Conservation (phyloP, 1,140 invertebrate genomes). For the Mamestra configurata region DNA sequence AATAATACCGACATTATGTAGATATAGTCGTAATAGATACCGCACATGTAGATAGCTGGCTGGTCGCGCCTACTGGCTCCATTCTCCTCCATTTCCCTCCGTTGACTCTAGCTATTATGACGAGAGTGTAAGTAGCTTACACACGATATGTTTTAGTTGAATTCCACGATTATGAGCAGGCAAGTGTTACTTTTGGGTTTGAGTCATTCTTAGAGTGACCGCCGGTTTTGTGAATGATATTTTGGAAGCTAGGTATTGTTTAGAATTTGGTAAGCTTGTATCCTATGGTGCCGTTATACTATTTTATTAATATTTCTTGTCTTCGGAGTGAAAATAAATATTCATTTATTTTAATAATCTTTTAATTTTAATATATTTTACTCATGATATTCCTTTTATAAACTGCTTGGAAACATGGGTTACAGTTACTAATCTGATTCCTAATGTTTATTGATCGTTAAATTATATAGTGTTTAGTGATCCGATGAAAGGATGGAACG, state of each 20-base stretch:
- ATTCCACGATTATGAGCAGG: conserved; percentile 23
- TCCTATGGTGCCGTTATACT: neutral
- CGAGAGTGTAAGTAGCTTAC: conserved; percentile 35
- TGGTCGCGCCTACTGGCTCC: conserved; percentile 15
- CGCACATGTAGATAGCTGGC: conserved; percentile 34
- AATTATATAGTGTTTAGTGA: conserved; percentile 26
- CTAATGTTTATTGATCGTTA: conserved; percentile 18
- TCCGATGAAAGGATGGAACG: conserved; percentile 22
- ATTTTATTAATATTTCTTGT: neutral
- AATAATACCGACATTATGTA: conserved; percentile 38
- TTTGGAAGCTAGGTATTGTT: conserved; percentile 3
- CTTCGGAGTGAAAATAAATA: too few species aligned
- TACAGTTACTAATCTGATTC: conserved; percentile 4
- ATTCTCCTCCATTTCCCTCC: conserved; percentile 35
- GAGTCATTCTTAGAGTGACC: conserved; percentile 31
- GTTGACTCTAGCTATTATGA: conserved; percentile 39
- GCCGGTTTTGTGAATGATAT: conserved; percentile 3
- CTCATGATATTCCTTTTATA: neutral
- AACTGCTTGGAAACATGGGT: neutral
- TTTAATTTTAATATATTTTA: too few species aligned
- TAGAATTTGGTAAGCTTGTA: neutral
- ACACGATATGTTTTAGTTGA: conserved; percentile 40
- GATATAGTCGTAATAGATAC: conserved; percentile 25
- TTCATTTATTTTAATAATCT: too few species aligned
- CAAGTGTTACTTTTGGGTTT: conserved; percentile 27